Base-by-base conservation (phyloP, 1,140 invertebrate species). In the Trichonephila clavipes region DNA sequence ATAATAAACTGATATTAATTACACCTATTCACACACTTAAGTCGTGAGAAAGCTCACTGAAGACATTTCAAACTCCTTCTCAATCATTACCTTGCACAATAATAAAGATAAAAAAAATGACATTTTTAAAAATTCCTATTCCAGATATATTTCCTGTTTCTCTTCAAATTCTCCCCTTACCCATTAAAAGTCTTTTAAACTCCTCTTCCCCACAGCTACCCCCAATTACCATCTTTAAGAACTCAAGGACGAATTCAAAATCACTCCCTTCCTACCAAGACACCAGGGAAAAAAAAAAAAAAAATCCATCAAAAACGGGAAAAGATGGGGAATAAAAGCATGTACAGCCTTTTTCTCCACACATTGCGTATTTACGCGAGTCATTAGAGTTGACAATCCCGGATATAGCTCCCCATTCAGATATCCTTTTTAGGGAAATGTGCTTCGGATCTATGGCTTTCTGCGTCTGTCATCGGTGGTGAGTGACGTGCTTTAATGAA, bases 401-500 rank as follows among this genome's bases (percentile, higher is more conserved):
- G 28, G 69, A 77, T 77, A 28, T 77, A 34, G 28, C 28, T 77
- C 69, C 69, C 69, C 24, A 77, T 77, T 77, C 69, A 77, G 69
- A 77, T 77, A 77, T 77, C 69, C 69, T 77, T 77, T 66, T 77
- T 40, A 28, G 24, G 28, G 69, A 24, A 77, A 28, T 28, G 24
- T 5, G 21, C 64, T 77, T 14, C 12, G 28, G 10, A 77, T 66
- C 3, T 34, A 40, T 12, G 44, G 58, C 21, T 14, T 58, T 85
- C 82, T 85, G 82, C 21, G 51, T 58, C 82, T 85, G 82, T 85
- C 82, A 85, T 85, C 18, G 44, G 14, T 44, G 58, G 58, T 59
- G 82, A 85, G 82, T 85, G 82, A 85, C 82, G 28, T 44, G 21
- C 21, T 19, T 21, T 85, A 85, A 85, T 85, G 82, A 85, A 85